Base-by-base conservation (phyloP, 2,797 vertebrate species). In the Acridotheres tristis region DNA sequence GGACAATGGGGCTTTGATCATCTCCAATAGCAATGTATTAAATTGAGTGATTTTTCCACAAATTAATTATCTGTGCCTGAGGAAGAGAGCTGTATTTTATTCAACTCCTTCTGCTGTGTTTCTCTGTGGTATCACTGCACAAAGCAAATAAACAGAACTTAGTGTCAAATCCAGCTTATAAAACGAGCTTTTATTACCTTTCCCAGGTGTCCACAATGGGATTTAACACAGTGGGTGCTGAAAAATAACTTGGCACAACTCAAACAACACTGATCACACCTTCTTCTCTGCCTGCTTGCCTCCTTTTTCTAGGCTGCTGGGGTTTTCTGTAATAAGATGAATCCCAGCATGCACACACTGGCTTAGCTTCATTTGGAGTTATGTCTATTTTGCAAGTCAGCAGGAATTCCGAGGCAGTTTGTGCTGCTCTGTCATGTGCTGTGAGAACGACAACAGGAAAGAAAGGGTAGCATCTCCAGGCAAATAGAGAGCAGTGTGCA, bases 71-170 rank as follows among this genome's bases (percentile, higher is more conserved):
- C 63, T 76, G 45, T 61, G 83, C 88, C 59, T 47, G 50, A 67
- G 80, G 80, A 78, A 9, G 30, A 3, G 47, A 87, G 27, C 32
- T 72, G 45, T 47, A 8, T 81, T 86, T 88, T 90, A 53, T 79
- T 92, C 51, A 51, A 8, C 54, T 74, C 71, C 54, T 58, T 76
- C 29, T 65, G 17, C 48, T 40, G 38, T n/a, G 75, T 89, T 84
- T 83, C 34, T 0, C 82, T n/a, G 55, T 32, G 27, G 68, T 89
- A 71, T 68, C 54, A 8, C 81, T 20, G 63, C 74, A 85, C 63
- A 94, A 81, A 91, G 77, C 89, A 96, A 96, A 95, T 91, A 95
- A 96, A 95, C 55, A 96, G 59, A 85, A 54, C 48, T 96, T 84
- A 79, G 77, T 76, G 91, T 96, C 93, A 96, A 93, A 93, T 88